Percentiles rank a stretch among this genome's conserved stretches.
phyloP scores from a whole-genome alignment of 2,888 invertebrate genomes.

The Ashinkailepas kermadecensis region DNA sequence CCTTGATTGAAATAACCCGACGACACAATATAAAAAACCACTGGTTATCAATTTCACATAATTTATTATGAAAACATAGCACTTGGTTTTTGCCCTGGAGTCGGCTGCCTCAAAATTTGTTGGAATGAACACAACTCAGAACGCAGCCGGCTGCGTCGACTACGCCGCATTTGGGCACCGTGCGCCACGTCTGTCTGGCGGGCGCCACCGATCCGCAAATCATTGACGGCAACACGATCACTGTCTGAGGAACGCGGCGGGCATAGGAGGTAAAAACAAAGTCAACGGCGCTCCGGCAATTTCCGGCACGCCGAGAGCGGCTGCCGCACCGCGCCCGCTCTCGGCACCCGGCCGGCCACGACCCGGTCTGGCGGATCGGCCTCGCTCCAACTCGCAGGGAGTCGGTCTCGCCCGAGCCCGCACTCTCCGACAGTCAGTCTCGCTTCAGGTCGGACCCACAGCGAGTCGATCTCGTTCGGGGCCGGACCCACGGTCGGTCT shows the following conservation, averaged over 20 bases:
- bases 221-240: constrained; percentile 3
- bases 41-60: neutral
- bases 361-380: too few species aligned
- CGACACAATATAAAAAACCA: too few species aligned
- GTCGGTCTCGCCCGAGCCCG: too few species aligned
- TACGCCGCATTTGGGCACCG: neutral
- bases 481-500: too few species aligned
- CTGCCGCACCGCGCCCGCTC: neutral
- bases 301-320: too few species aligned
- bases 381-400: too few species aligned
- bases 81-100: neutral
- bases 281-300: neutral
- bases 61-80: constrained; percentile 18
- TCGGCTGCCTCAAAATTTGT: constrained; percentile 12
- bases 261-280: constrained; percentile 12
- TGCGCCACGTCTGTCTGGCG: neutral
- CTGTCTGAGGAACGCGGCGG: neutral
- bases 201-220: neutral
- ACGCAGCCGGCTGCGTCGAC: neutral
- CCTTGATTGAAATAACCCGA: too few species aligned
- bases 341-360: too few species aligned
- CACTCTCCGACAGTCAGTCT: too few species aligned
- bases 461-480: too few species aligned
- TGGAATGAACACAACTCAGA: constrained; percentile 15
- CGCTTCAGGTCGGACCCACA: too few species aligned